Evolutionary conservation across 2,888 invertebrate species (phyloP), one percentile per base, ranked within the genome.

Genomic region (Leptopilina drosophilae): DNA sequence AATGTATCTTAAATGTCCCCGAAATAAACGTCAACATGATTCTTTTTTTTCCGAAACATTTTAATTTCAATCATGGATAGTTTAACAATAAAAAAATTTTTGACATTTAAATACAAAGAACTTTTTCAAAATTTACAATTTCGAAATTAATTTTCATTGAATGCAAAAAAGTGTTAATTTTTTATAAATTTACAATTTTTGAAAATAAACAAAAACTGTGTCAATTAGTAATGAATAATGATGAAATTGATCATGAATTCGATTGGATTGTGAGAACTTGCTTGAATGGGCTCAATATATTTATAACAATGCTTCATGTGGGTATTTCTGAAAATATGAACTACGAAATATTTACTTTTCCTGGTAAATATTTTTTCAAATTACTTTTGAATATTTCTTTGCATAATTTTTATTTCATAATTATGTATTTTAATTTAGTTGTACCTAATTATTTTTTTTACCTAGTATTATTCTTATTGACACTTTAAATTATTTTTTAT

Each of bases 281-380:
- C 67, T 80, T 86, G 26, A 90, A 90, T 76, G 87, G 85, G 5
- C 87, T 89, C 56, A 90, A 88, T 65, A 78, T 90, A 53, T 88
- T 87, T 73, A 67, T 90, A 64, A 89, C 90, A 15, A 88, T 90
- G 87, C 78, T 87, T n/a, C 89, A 90, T 80, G 77, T 88, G 69
- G 87, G 85, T 42, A 84, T 88, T 77, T 87, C 86, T 40, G 89
- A 90, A 46, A 85, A 87, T 40, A 79, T 86, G 15, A 33, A 86
- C 83, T 14, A 77, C 81, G 62, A 84, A 33, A 33, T 33, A 33
- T 33, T 33, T 33, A 33, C 87, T 40, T 80, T 86, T 77, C 79
- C 82, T n/a, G 82, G 90, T 90, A 84, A 87, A 88, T 82, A 66
- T 77, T 62, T 67, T 33, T 14, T 49, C 77, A 75, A 62, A 12